Evolutionary conservation across 2,113 vertebrate species (phyloP), one percentile per base, ranked within the genome.

Genomic region (Sturnus vulgaris): DNA sequence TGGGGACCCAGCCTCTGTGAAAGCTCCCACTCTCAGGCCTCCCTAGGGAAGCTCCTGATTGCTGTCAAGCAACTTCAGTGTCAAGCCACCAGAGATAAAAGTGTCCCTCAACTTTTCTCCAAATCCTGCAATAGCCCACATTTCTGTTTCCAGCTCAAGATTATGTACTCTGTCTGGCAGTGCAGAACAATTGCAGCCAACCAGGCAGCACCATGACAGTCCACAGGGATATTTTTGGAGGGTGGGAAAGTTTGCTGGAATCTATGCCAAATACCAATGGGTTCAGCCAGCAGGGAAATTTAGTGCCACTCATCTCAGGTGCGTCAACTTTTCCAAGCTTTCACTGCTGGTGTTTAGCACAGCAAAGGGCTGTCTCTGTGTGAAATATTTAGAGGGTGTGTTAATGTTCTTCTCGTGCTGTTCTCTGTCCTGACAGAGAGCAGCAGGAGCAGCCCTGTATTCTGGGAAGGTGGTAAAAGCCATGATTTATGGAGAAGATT

Each of bases 241-340:
- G 53, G 76, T 95, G 95, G 92, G 91, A 93, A 94, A 86, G 69
- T 93, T 93, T 90, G 28, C 57, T 94, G 90, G 86, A 93, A 93
- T 84, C 92, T 70, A 5, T 64, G 89, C 53, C 83, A 79, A 95
- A 96, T 93, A 94, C 90, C 88, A 83, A 5, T 61, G 88, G 49
- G 94, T 93, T 96, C 92, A 96, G 69, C 82, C 90, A 93, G 76
- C 79, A 90, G 37, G 7, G 65, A 90, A 95, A 79, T 39, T 86
- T 68, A 82, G 55, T 83, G 88, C 60, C 30, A 53, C 65, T 94
- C 65, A 88, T 25, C 57, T 88, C 80, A 97, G 90, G 94, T 96
- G 73, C 77, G 56, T 83, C 53, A 90, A 39, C 37, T 69, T 96
- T 96, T 90, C 88, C 90, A 88, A 66, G 69, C 16, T 61, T 94